These are phyloP conservation scores for Aelia acuminata DNA, from an alignment of 2,888 invertebrate genomes.

Conservation along the genomic window DNA sequence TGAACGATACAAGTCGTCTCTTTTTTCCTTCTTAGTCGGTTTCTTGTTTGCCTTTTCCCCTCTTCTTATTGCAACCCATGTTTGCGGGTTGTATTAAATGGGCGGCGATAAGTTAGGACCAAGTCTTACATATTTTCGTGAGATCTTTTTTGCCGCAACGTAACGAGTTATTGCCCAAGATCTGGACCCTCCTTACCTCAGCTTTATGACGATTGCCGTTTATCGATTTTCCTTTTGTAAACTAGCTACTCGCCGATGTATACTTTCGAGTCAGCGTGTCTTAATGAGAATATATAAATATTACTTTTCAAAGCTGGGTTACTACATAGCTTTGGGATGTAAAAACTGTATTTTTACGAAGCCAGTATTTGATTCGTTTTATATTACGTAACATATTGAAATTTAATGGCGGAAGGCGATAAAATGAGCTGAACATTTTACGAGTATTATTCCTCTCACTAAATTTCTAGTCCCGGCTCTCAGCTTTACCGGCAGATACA, in stretches of 20 bases:
- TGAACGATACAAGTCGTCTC: background rate
- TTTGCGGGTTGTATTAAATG: conserved; percentile 21
- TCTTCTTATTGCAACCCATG: conserved; percentile 30
- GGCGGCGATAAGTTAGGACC: background rate
- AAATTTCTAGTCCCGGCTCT: no score
- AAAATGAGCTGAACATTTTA: no score
- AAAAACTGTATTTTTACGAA: no score
- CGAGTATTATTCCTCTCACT: no score
- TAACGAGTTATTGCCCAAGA: background rate
- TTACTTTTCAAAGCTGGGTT: background rate
- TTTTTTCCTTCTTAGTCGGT: background rate
- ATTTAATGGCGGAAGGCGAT: no score
- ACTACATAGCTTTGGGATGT: background rate
- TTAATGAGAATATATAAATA: conserved; percentile 6
- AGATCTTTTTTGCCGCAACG: background rate
- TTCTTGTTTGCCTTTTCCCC: background rate
- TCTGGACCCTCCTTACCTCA: background rate
- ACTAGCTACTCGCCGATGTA: background rate
- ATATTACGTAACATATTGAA: no score
- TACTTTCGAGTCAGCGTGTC: background rate
- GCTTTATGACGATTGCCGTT: background rate
- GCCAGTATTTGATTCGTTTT: no score
- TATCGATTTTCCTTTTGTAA: background rate
- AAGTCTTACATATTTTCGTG: conserved; percentile 8
- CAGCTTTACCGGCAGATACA: no score